These are phyloP conservation scores for Hyposoter dolosus DNA, from an alignment of 2,888 invertebrate genomes.

Conservation along the genomic window DNA sequence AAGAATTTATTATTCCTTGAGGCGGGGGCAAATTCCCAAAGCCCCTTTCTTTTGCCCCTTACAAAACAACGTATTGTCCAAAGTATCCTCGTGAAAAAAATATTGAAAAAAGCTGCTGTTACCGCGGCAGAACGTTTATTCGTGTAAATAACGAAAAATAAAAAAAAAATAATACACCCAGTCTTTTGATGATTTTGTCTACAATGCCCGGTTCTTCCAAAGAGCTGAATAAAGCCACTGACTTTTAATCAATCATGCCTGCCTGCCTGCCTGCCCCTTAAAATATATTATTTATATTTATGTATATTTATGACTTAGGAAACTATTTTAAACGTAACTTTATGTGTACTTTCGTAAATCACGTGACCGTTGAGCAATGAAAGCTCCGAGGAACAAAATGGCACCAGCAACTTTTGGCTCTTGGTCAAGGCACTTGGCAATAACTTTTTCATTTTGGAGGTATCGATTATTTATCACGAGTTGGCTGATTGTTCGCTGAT, in stretches of 20 bases:
- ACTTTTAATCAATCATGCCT: slow-evolving; percentile 8
- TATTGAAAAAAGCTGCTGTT: background rate
- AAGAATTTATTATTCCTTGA: no score
- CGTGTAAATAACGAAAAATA: slow-evolving; percentile 25
- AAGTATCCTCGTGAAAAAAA: background rate
- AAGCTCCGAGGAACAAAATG: background rate
- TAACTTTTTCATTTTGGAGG: background rate
- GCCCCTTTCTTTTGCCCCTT: background rate
- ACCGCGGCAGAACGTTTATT: slow-evolving; percentile 16
- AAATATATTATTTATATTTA: slow-evolving; percentile 12
- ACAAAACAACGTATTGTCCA: background rate
- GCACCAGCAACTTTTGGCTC: background rate
- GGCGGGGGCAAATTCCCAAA: no score
- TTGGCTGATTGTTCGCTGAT: no score
- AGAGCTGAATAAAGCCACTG: slow-evolving; percentile 32
- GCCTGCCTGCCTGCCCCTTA: slow-evolving; percentile 25
- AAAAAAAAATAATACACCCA: slow-evolving; percentile 30
- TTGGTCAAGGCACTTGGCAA: slow-evolving; percentile 1
- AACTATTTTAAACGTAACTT: background rate
- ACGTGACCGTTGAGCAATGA: background rate
- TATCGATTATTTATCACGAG: background rate
- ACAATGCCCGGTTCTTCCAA: background rate
- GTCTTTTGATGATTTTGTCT: background rate
- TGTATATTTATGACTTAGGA: slow-evolving; percentile 4
- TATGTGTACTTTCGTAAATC: slow-evolving; percentile 28